These are phyloP conservation scores for Atrina japonica DNA, from an alignment of 2,888 invertebrate genomes.

Conservation along the genomic window DNA sequence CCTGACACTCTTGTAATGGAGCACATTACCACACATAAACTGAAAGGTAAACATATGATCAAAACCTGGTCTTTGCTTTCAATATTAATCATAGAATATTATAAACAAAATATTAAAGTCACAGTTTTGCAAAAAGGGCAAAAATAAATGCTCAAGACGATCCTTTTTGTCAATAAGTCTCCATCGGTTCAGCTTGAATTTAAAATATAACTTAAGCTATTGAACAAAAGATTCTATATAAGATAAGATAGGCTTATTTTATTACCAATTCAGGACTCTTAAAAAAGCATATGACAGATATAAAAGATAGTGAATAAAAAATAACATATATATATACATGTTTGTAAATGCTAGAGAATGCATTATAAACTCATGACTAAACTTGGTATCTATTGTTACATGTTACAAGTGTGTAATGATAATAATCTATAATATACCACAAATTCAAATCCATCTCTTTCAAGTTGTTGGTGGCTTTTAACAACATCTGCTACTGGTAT, in stretches of 20 bases:
- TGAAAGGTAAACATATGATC: slow-evolving; percentile 48
- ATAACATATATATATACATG: not conserved
- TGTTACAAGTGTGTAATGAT: too few species aligned
- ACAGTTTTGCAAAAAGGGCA: not conserved
- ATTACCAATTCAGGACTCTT: not conserved
- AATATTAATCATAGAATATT: too few species aligned
- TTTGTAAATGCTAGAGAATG: not conserved
- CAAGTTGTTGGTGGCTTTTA: slow-evolving; percentile 83
- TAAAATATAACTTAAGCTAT: too few species aligned
- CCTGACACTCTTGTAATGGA: slow-evolving; percentile 87
- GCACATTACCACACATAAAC: slow-evolving; percentile 85
- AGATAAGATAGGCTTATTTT: not conserved
- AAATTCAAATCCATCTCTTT: slow-evolving; percentile 87
- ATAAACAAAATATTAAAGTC: not conserved
- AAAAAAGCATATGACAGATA: too few species aligned
- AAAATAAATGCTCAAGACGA: too few species aligned
- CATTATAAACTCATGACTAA: too few species aligned
- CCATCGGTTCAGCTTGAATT: too few species aligned
- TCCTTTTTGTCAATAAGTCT: too few species aligned
- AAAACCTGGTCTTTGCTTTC: too few species aligned
- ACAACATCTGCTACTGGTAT: slow-evolving; percentile 85
- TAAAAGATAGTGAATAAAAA: too few species aligned
- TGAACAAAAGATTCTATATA: not conserved
- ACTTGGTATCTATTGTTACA: too few species aligned
- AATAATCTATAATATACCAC: slow-evolving; percentile 83